Conservation (phyloP, 2,113 vertebrate genomes). For the Nothobranchius kuhntae region DNA sequence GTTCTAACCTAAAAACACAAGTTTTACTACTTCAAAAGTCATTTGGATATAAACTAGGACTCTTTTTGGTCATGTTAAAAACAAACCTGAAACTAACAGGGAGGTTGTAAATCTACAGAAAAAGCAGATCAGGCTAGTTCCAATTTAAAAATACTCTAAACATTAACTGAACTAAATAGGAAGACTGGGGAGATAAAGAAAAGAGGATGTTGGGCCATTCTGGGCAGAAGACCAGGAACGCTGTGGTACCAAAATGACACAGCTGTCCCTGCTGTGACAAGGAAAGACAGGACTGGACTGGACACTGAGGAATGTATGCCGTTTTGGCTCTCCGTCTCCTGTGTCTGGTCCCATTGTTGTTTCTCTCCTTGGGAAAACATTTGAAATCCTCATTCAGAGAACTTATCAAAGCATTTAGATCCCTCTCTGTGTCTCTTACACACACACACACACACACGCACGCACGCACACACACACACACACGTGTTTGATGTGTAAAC, state of each 20-base stretch:
- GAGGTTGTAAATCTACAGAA: background rate
- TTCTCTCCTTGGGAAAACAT: slow-evolving; percentile 45
- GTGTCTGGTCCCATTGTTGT: slow-evolving; percentile 56
- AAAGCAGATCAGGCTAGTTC: background rate
- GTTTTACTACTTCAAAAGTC: too few relatives aligned
- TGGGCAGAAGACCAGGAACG: slow-evolving; percentile 46
- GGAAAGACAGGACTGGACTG: slow-evolving; percentile 39
- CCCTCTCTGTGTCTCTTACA: slow-evolving; percentile 34
- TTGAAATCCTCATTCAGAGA: slow-evolving; percentile 31
- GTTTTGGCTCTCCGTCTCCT: slow-evolving; percentile 2
- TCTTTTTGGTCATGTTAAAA: too few relatives aligned
- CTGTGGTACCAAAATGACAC: slow-evolving; percentile 67
- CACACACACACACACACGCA: background rate
- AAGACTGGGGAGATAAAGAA: slow-evolving; percentile 2
- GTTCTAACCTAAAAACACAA: too few relatives aligned
- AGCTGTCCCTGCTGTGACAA: slow-evolving; percentile 48
- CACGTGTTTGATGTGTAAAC: slow-evolving; percentile 67
- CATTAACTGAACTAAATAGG: background rate
- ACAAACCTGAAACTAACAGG: too few relatives aligned
- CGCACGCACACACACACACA: background rate
- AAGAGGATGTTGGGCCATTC: slow-evolving; percentile 46
- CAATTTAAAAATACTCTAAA: background rate
- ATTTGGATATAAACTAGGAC: too few relatives aligned
- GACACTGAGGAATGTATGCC: slow-evolving; percentile 56
- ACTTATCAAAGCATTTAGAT: slow-evolving; percentile 47